Evolutionary conservation across 2,888 invertebrate genomes (phyloP), one percentile per base, ranked within the genome.

Genomic region (Tinea trinotella): DNA sequence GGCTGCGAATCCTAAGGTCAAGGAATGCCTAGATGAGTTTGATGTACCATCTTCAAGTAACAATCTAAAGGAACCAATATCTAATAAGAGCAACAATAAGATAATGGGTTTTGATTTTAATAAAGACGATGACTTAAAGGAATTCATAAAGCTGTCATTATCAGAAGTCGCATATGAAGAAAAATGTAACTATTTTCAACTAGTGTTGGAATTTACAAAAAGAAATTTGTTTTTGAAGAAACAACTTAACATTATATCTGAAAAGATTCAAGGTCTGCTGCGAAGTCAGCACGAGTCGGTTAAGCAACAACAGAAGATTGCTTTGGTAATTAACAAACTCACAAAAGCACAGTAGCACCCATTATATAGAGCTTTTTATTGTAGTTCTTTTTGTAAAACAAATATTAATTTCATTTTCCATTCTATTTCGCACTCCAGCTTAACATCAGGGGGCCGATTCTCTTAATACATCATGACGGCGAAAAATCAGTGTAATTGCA

Each of bases 191-290:
- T 85, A 79, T 58, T 70, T 84, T 0, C 77, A 79, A 55, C 71
- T 82, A n/a, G 84, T 83, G 77, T 80, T 86, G 80, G 78, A 76
- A 19, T 64, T 86, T 13, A 85, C 85, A 1, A 87, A 86, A 60
- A 83, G 85, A 57, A 80, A 83, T 57, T 58, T 87, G 56, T 84
- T 71, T 66, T 66, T 86, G 52, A 84, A 86, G 57, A 85, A 85
- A 56, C 78, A 85, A 56, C 60, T 87, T 19, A 53, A 64, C 2
- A 64, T 59, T 1, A 69, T 86, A 67, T 71, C 62, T 58, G 70
- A 74, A 10, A 75, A 82, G 59, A 68, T 87, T 56, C 66, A 76
- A 52, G 66, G 62, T 55, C 63, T 84, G 57, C 63, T 71, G 40
- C 71, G 76, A 53, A 79, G 74, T 59, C 83, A 86, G 61, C 76